Conservation (phyloP, 2,113 vertebrate genomes). For the Erinaceus europaeus region DNA sequence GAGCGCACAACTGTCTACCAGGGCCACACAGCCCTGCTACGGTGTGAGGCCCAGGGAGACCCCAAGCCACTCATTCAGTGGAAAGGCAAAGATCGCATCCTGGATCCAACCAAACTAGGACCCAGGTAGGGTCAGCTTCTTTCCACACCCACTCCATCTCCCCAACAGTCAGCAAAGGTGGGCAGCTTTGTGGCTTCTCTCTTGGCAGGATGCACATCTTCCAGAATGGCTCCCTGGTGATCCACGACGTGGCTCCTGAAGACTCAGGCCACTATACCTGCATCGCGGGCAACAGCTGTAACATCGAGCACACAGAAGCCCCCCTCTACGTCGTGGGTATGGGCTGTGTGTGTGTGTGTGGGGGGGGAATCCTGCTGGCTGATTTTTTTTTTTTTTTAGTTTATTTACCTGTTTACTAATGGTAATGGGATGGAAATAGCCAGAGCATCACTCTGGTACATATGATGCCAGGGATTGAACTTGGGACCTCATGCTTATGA, state of each 20-base stretch:
- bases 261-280: slow-evolving; percentile 95
- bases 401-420: too few species aligned
- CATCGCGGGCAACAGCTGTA: slow-evolving; percentile 96
- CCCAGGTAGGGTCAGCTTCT: slow-evolving; percentile 81
- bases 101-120: slow-evolving; percentile 84
- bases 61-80: slow-evolving; percentile 94
- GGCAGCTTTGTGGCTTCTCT: neutral
- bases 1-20: slow-evolving; percentile 95
- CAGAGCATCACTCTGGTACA: too few species aligned
- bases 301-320: slow-evolving; percentile 90
- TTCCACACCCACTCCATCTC: accelerated
- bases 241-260: slow-evolving; percentile 89
- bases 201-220: slow-evolving; percentile 91
- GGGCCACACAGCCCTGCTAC: slow-evolving; percentile 94
- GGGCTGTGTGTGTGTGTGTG: slow-evolving; percentile 45
- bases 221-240: slow-evolving; percentile 94
- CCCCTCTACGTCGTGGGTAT: slow-evolving; percentile 95
- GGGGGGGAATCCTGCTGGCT: neutral
- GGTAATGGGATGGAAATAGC: too few species aligned
- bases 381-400: too few species aligned
- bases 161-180: neutral
- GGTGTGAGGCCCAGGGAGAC: slow-evolving; percentile 94
- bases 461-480: too few species aligned
- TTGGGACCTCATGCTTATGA: too few species aligned
- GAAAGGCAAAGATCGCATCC: slow-evolving; percentile 92